Percentiles rank a stretch among this genome's conserved stretches.
Evolutionary conservation across 1,140 invertebrate species (phyloP).

Genomic region (Mycetomoellerius zeteki): DNA sequence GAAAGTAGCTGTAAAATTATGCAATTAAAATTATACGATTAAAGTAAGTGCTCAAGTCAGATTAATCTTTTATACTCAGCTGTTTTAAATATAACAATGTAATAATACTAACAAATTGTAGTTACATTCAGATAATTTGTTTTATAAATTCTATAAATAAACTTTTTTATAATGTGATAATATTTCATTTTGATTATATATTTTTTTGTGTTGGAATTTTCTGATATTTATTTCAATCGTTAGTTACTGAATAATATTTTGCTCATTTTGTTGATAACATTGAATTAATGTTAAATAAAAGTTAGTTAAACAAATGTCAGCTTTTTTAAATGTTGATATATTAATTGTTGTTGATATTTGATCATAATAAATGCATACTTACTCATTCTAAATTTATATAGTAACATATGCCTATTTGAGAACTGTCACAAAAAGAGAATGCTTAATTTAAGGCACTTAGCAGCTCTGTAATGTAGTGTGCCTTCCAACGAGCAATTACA

Average conservation of each 20-base stretch:
- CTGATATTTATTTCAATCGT: not conserved
- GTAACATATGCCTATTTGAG: not conserved
- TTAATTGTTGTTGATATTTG: not conserved
- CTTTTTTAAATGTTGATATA: not conserved
- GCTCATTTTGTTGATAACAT: not conserved
- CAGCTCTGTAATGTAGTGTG: not conserved
- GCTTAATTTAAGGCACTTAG: conserved; percentile 14
- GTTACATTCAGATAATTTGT: not conserved
- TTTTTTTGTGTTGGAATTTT: not conserved
- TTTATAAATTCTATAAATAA: not conserved
- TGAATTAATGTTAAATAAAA: conserved; percentile 5
- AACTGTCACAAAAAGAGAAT: not conserved
- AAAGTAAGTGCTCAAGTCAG: not conserved
- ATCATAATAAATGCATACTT: not conserved
- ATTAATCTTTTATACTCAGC: not conserved
- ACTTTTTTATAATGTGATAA: not conserved
- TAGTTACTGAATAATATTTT: not conserved
- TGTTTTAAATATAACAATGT: not conserved
- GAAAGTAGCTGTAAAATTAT: not conserved
- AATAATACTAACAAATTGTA: not conserved
- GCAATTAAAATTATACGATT: not conserved
- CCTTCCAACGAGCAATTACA: too few relatives aligned
- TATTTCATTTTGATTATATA: not conserved
- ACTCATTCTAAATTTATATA: not conserved
- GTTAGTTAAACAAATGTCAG: not conserved